These are phyloP conservation scores for Triops longicaudatus DNA, from an alignment of 1,140 invertebrate genomes.

Conservation along the genomic window DNA sequence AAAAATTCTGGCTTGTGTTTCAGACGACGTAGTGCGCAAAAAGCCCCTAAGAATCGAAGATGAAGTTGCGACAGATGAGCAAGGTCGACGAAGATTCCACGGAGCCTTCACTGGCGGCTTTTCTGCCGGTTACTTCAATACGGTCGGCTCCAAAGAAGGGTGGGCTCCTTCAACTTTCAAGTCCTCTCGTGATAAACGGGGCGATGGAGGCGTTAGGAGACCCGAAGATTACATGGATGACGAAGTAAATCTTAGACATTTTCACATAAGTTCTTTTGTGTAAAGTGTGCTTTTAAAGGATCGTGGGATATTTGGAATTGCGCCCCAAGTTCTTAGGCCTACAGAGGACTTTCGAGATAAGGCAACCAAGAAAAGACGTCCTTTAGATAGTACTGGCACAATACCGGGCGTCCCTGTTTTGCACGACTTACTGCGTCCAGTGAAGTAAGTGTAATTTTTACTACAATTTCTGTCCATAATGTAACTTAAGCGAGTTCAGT, in stretches of 20 bases:
- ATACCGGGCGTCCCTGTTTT: constrained; percentile 74
- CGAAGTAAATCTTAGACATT: constrained; percentile 50
- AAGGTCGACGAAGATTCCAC: constrained; percentile 88
- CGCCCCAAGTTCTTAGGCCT: constrained; percentile 70
- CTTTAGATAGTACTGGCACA: constrained; percentile 33
- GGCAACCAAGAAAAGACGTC: constrained; percentile 39
- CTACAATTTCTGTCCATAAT: constrained; percentile 6
- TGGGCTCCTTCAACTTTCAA: constrained; percentile 87
- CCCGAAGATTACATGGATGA: constrained; percentile 98
- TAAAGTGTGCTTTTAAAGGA: constrained; percentile 51
- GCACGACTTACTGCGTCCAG: constrained; percentile 64
- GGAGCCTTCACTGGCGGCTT: constrained; percentile 99
- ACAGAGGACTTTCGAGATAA: constrained; percentile 57
- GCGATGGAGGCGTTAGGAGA: constrained; percentile 43
- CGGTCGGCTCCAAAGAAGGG: constrained; percentile 90
- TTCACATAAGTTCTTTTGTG: neutral
- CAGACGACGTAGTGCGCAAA: constrained; percentile 68
- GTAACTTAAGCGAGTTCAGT: no score
- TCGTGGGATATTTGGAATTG: constrained; percentile 87
- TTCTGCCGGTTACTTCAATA: constrained; percentile 95
- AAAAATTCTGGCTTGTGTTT: constrained; percentile 32
- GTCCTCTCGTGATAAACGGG: constrained; percentile 68
- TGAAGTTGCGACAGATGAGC: constrained; percentile 79
- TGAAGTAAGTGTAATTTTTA: constrained; percentile 45
- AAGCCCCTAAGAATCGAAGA: constrained; percentile 76